Evolutionary conservation across 2,113 vertebrate species (phyloP), one percentile per base, ranked within the genome.

Genomic region (Catagonus wagneri): DNA sequence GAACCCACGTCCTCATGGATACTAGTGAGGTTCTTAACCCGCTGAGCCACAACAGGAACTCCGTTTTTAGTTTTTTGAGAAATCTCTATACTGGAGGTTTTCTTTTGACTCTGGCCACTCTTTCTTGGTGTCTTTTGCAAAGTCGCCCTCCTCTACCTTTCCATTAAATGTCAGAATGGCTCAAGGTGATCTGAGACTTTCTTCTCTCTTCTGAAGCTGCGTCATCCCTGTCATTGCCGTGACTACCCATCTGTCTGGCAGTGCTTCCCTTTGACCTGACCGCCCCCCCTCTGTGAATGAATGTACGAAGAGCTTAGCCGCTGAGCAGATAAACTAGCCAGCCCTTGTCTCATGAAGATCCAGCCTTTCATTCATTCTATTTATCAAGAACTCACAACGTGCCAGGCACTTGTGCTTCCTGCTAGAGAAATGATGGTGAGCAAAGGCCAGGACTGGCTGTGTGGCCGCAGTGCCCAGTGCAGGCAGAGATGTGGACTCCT

Each of bases 231-330:
- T 11, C 60, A 22, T 9, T 6, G 25, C 7, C 19, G 6, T 22
- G 0, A 7, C 15, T 3, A 1, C 60, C 29, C 19, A 0, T 29
- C 34, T 4, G 0, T 16, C 58, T 34, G 32, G 36, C 10, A 4
- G 23, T 3, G 34, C n/a, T 56, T 58, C 63, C 11, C 9, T 4
- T 17, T 23, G 4, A 9, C 22, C 52, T 23, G 27, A 71, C 10
- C 34, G 17, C 23, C 2, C 85, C n/a, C 4, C 27, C 61, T 79
- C 19, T 34, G 44, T 34, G 39, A 81, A 2, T 13, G 17, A 56
- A 11, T 4, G 27, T 23, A 1, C 71, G 1, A 25, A 85, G 23
- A 2, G n/a, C 34, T 19, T 5, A 34, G 75, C 6, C n/a, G 50
- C 25, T 17, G 32, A 12, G 3, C 12, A 36, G 50, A 13, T 71